These are phyloP conservation scores for Dynastes tityus DNA, from an alignment of 2,888 invertebrate species.

Conservation along the genomic window DNA sequence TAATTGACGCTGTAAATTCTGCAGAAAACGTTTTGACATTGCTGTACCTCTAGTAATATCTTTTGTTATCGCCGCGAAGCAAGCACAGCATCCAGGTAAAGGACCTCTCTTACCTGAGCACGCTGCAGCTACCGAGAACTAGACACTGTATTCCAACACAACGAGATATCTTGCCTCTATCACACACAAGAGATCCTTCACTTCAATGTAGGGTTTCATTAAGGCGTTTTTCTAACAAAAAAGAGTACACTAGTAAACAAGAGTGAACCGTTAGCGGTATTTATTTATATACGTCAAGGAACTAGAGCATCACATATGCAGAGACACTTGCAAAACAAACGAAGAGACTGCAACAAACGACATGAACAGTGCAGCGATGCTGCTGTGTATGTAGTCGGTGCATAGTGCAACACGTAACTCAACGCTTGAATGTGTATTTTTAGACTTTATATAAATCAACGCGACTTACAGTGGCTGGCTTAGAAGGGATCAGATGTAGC, in stretches of 20 bases:
- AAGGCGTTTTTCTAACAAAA: not conserved
- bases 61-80: not conserved
- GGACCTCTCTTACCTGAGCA: conserved; percentile 31
- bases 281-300: not conserved
- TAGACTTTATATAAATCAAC: not conserved
- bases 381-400: not conserved
- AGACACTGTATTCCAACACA: not conserved
- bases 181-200: not conserved
- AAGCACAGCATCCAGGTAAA: conserved; percentile 31
- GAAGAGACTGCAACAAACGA: not conserved
- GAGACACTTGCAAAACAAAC: not conserved
- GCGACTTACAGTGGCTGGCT: not conserved
- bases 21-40: too few species aligned
- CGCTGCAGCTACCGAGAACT: not conserved
- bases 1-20: not conserved
- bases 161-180: not conserved
- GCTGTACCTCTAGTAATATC: not conserved
- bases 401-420: not conserved
- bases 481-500: not conserved
- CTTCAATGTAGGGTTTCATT: too few species aligned
- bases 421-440: not conserved
- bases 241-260: too few species aligned
- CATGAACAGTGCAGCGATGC: not conserved
- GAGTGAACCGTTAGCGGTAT: too few species aligned
- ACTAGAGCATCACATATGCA: not conserved